Evolutionary conservation across 1,140 invertebrate genomes (phyloP), one percentile per base, ranked within the genome.

Genomic region (Dermatophagoides farinae): DNA sequence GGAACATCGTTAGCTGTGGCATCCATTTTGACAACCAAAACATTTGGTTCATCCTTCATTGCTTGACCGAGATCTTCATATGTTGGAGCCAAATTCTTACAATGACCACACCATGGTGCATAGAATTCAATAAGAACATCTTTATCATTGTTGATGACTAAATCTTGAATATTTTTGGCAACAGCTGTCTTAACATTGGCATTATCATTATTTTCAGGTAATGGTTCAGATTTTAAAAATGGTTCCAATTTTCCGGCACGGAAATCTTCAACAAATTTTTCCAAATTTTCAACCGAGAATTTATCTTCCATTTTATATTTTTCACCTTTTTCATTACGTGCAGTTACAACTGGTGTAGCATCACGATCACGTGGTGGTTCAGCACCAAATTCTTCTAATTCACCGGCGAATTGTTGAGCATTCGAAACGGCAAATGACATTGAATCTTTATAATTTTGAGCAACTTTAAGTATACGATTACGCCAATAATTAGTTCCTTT

Each of bases 401-500:
- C 89, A 65, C 89, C 82, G 64, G 87, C 84, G 78, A 93, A 95
- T 64, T 92, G 86, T 67, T 91, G 85, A 68, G 88, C 89, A 68
- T 86, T 82, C 68, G 87, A 84, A 61, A 98, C 77, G 5, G 89
- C 91, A 75, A 96, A 97, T 58, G 75, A 83, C 9, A 88, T 78
- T 31, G 2, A 2, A 6, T 79, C 77, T 46, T 78, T 76, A 72
- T 83, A 84, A 57, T 88, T 81, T 70, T 93, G 85, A 61, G 88
- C 92, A 46, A 96, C 88, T 77, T 97, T 96, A 60, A 95, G 76
- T 38, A 96, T 81, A 65, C 90, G 81, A 76, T 99, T 99, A 67
- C 95, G 83, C 91, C 93, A 98, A 76, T 99, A 98, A 74, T 98
- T 97, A n/a, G 93, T 97, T 44, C 78, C 82, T 73, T 98, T 98